Evolutionary conservation across 2,797 vertebrate genomes (phyloP), one percentile per base, ranked within the genome.

Genomic region (Phrynocephalus vlangalii): DNA sequence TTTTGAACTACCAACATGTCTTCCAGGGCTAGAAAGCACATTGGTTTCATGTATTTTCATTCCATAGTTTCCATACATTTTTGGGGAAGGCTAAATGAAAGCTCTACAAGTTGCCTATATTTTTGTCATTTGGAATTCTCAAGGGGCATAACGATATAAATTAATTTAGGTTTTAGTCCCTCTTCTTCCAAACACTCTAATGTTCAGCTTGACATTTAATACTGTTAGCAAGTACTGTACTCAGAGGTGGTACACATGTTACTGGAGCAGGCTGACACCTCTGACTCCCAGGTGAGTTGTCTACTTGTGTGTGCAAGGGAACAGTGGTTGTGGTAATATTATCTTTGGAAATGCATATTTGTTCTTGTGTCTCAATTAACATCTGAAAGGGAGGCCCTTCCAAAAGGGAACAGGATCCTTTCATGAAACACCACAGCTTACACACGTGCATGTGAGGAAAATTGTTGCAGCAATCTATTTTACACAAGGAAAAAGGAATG

Each of bases 71-170:
- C 8, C 22, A 60, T 18, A 26, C 1, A 50, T n/a, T 88, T 56
- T 33, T 86, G 52, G 50, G 89, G 48, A 85, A 90, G 48, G 83
- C 63, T 28, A 87, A 90, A 89, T 70, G 52, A 0, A 92, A 93
- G 88, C 2, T 56, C 52, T 13, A 77, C 7, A 86, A 11, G 76
- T 38, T 56, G 13, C 52, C 10, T 56, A 56, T 56, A 11, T 6
- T 56, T 18, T 88, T 56, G 71, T 3, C 16, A 60, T 76, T 66
- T 89, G 78, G 93, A 88, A 87, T 24, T 50, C 48, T 66, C 85
- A 63, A 22, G 67, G 60, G 88, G 75, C 16, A 76, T 52, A 33
- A 89, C 71, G 71, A 63, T 2, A 16, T 73, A 76, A 60, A 33
- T 44, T 60, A 88, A 81, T 89, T n/a, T 60, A 71, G 87, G 73